Base-by-base conservation (phyloP, 2,888 invertebrate species). In the Gymnocheta viridis region DNA sequence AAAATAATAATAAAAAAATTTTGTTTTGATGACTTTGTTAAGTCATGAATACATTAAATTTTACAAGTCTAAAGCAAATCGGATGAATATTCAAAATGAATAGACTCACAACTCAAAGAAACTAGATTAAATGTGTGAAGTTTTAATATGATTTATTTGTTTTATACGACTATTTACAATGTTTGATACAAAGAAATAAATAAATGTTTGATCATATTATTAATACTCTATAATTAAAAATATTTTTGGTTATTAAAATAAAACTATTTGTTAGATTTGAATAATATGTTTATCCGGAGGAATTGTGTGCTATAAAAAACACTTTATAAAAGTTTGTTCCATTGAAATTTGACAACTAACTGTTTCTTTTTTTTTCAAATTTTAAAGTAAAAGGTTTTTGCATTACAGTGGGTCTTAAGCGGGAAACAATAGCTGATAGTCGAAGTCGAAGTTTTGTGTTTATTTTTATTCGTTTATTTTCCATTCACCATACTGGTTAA, bases 111-210 rank as follows among this genome's bases (percentile, higher is more conserved):
- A 4, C 4, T 49, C n/a, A 47, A 22, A 49, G 38, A 69, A 69
- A 51, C 24, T 69, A 22, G 14, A 47, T 49, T 24, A 64, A 54
- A 41, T 27, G 74, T 64, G 62, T 29, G 54, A 70, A 54, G 27
- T 54, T 70, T 67, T 24, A 51, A 67, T 35, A 35, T 51, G 67
- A 51, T 67, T 51, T n/a, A 51, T 51, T 67, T 51, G 24, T 2
- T 67, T 49, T 22, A 4, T 22, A 41, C 14, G 12, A 6, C 2
- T 44, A 44, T n/a, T 44, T n/a, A 17, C 14, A 44, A 17, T 47
- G 17, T 32, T 10, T 27, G 29, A 29, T 7, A 54, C 14, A 51
- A 22, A 24, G 32, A 17, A 17, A 32, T 56, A 54, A 2, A 22
- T 4, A 60, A 41, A 0, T 22, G 14, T 14, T 60, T 22, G 14